Conservation (phyloP, 2,113 vertebrate species). For the Rhegmatorhina hoffmannsi region DNA sequence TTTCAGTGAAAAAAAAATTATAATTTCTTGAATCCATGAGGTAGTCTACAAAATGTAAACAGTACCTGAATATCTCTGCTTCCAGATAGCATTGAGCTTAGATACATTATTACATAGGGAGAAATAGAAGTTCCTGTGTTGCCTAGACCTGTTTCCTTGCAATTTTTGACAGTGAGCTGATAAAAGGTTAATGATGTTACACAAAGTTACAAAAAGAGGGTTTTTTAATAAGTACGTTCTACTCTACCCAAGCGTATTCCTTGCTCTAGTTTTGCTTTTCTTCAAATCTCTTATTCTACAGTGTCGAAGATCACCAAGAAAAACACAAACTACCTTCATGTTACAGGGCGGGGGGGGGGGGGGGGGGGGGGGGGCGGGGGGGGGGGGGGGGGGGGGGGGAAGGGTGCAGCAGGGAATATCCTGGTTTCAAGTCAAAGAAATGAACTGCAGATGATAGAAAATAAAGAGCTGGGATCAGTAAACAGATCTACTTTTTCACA, state of each 20-base stretch:
- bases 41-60: neutral
- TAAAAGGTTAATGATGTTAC: neutral
- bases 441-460: neutral
- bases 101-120: neutral
- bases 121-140: neutral
- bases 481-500: neutral
- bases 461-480: neutral
- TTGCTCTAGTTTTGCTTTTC: neutral
- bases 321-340: neutral
- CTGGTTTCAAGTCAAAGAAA: neutral
- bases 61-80: neutral
- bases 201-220: neutral
- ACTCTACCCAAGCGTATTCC: neutral
- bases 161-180: neutral
- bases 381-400: too few species aligned
- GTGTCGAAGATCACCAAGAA: neutral
- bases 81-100: neutral
- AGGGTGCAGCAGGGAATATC: neutral
- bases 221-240: neutral
- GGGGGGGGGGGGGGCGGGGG: too few species aligned
- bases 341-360: neutral
- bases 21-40: neutral
- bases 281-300: neutral
- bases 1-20: neutral
- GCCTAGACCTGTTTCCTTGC: neutral